Evolutionary conservation across 2,888 invertebrate species (phyloP), one percentile per base, ranked within the genome.

Genomic region (Hypsopygia costalis): DNA sequence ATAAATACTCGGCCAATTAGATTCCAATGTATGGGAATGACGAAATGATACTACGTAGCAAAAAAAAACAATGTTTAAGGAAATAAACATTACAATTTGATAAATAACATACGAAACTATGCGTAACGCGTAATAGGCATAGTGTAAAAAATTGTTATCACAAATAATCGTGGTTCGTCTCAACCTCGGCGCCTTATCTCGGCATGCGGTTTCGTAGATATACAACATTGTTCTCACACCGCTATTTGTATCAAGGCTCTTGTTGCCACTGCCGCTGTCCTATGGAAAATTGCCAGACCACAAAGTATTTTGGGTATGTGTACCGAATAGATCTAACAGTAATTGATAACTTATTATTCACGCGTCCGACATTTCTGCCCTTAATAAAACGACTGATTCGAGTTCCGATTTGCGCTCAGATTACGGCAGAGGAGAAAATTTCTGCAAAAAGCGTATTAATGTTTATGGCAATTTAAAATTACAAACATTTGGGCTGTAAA

Each of bases 171-270:
- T 55, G 61, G 67, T 63, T 16, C 52, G 47, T 47, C 55, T 55
- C 47, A 34, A 34, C 43, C 42, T 38, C 12, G 29, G 8, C 5
- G 34, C 34, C 36, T 56, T 65, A 64, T 62, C 58, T 48, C 21
- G 32, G 25, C 25, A 41, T 51, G 64, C 49, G 60, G 67, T 67
- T 63, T 49, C 44, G 25, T 25, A 53, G 51, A 58, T 62, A 64
- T 46, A 51, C 47, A 55, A 39, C 40, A 46, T 41, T 25, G n/a
- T 46, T 50, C 57, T 53, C 54, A 55, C 25, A 25, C 20, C 34
- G 60, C 64, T 69, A 70, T 69, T 63, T 64, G 49, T 47, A 55
- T 52, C 65, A 62, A 58, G 55, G 52, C 46, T 48, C 45, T 44
- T 43, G 50, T 45, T 54, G 51, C 51, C 51, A 51, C 55, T 52